Percentiles rank a stretch among this genome's conserved stretches.
Evolutionary conservation across 2,797 vertebrate genomes (phyloP).

Genomic region (Megalops cyprinoides): DNA sequence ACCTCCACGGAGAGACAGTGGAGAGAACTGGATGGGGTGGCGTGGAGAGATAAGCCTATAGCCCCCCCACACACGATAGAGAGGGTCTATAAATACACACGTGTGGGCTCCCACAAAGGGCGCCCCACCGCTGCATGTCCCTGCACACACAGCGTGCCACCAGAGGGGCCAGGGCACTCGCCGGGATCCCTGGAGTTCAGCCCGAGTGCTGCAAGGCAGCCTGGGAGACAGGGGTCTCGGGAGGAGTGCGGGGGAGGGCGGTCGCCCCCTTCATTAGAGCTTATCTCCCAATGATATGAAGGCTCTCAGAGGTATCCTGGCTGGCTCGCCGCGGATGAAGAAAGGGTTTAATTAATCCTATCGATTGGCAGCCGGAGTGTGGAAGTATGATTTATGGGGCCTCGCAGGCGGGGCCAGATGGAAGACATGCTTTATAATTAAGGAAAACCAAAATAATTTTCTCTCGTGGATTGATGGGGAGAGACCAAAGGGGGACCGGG

Average conservation of each 20-base stretch:
- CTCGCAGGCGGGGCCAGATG: slow-evolving; percentile 60
- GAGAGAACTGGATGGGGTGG: background rate
- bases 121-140: background rate
- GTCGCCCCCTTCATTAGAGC: slow-evolving; percentile 17
- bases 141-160: background rate
- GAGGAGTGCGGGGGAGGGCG: slow-evolving; percentile 35
- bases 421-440: slow-evolving; percentile 69
- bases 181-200: background rate
- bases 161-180: background rate
- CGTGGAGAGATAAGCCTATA: background rate
- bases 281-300: background rate
- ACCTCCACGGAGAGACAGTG: background rate
- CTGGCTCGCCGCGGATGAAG: slow-evolving; percentile 44
- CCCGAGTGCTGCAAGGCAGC: background rate
- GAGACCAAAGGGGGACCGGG: background rate
- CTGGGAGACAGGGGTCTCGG: slow-evolving; percentile 12
- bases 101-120: background rate
- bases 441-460: slow-evolving; percentile 62
- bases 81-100: background rate
- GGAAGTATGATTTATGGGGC: slow-evolving; percentile 67
- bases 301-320: slow-evolving; percentile 33
- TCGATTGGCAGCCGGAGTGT: slow-evolving; percentile 64
- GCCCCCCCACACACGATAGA: background rate
- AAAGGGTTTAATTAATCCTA: slow-evolving; percentile 75
- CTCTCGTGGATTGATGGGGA: slow-evolving; percentile 24